phyloP scores from a whole-genome alignment of 2,113 vertebrate genomes.

The Desmodus rotundus region DNA sequence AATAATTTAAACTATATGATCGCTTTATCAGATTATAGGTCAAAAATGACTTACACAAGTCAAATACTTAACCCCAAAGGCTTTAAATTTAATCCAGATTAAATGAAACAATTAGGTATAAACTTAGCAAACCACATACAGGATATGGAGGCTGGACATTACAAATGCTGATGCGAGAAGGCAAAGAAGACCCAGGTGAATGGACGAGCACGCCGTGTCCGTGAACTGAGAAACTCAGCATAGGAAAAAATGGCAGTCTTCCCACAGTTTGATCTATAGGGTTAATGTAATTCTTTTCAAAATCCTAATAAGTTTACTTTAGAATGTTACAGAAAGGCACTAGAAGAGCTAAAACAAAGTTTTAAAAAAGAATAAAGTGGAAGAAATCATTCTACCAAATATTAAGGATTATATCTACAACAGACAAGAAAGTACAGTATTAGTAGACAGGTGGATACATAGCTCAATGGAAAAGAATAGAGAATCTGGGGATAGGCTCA shows the following conservation, averaged over 20 bases:
- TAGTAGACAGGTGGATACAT: accelerated
- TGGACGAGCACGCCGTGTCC: neutral
- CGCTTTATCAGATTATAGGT: neutral
- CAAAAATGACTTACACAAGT: neutral
- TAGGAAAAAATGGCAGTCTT: neutral
- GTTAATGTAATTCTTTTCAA: neutral
- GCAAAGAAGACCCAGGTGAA: neutral
- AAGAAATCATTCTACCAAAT: neutral
- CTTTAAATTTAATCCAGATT: neutral
- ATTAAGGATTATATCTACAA: neutral
- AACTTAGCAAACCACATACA: neutral
- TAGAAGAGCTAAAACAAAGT: neutral
- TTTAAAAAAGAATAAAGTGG: neutral
- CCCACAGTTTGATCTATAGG: neutral
- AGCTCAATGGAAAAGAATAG: neutral
- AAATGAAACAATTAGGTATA: neutral
- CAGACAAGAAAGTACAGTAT: neutral
- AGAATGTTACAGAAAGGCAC: neutral
- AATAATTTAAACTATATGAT: neutral
- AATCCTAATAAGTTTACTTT: neutral
- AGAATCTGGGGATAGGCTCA: neutral
- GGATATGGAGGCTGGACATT: neutral
- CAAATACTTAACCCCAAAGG: neutral
- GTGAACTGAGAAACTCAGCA: neutral
- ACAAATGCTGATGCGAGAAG: neutral